Evolutionary conservation across 1,140 invertebrate species (phyloP), one percentile per base, ranked within the genome.

Genomic region (Sesamia nonagrioides): DNA sequence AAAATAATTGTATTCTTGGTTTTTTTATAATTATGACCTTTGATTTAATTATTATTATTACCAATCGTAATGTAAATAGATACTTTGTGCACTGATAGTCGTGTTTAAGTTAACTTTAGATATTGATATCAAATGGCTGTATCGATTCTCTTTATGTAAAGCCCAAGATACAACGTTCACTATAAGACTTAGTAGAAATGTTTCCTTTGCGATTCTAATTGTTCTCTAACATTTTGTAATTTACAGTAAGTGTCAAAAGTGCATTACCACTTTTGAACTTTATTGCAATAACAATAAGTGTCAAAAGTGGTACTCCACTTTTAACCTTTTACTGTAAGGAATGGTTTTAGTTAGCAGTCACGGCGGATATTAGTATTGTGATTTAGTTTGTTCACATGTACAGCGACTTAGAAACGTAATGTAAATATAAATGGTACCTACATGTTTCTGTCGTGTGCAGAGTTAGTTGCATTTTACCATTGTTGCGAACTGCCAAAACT

Each of bases 381-480:
- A 89, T 91, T 86, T 85, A 82, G 76, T 88, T 88, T 73, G 80
- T 82, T 82, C 68, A 56, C 73, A 79, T 75, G 75, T 71, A 54
- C 73, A 61, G 66, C 58, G 66, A 58, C 54, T 73, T 79, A 84
- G 88, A 85, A 84, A 92, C 83, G 69, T 48, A 85, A 78, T 94
- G 91, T 94, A 94, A 93, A 94, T 92, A 94, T 92, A 90, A 86
- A 86, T 83, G 87, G 86, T 90, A 89, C 79, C 83, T 86, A 89
- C 79, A 83, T 86, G 88, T 90, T 89, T 89, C 87, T 89, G 89
- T 89, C 87, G 82, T 86, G 79, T 82, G 85, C 84, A 81, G 83
- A 88, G 86, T 91, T 92, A 91, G 89, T 91, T 94, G 92, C 92
- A 93, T 94, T 94, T 92, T 93, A 94, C 92, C 91, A 92, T 92